Conservation (phyloP, 1,140 invertebrate species). For the Ectropis grisescens region DNA sequence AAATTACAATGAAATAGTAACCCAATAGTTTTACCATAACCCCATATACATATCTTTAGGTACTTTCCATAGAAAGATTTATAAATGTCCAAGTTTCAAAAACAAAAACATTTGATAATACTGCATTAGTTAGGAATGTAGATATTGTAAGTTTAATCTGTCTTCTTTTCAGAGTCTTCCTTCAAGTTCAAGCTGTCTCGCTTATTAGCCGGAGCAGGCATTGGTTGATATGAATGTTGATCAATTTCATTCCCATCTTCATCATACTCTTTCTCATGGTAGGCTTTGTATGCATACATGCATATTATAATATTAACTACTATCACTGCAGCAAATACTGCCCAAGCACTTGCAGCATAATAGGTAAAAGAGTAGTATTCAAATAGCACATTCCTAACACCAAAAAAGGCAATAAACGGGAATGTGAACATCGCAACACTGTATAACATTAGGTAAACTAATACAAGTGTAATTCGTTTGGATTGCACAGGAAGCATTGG, state of each 20-base stretch:
- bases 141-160: slow-evolving; percentile 4
- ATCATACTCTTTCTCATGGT: slow-evolving; percentile 77
- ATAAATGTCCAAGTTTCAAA: no score
- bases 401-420: slow-evolving; percentile 83
- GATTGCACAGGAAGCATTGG: slow-evolving; percentile 61
- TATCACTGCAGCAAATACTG: slow-evolving; percentile 81
- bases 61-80: no score
- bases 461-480: slow-evolving; percentile 61
- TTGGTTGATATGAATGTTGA: slow-evolving; percentile 37
- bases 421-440: slow-evolving; percentile 87
- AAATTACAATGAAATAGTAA: no score
- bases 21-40: no score
- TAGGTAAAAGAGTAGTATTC: slow-evolving; percentile 73
- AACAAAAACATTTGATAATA: no score
- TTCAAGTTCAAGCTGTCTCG: slow-evolving; percentile 51
- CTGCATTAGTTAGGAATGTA: slow-evolving; percentile 28
- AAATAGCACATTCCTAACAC: slow-evolving; percentile 73
- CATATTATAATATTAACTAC: slow-evolving; percentile 84
- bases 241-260: slow-evolving; percentile 71
- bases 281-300: slow-evolving; percentile 83
- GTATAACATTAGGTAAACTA: slow-evolving; percentile 80
- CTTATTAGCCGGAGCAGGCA: slow-evolving; percentile 14
- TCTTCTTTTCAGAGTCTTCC: no score
- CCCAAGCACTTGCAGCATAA: slow-evolving; percentile 78
- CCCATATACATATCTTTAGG: no score